phyloP scores from a whole-genome alignment of 2,888 invertebrate species.

The Apotomis turbidana region DNA sequence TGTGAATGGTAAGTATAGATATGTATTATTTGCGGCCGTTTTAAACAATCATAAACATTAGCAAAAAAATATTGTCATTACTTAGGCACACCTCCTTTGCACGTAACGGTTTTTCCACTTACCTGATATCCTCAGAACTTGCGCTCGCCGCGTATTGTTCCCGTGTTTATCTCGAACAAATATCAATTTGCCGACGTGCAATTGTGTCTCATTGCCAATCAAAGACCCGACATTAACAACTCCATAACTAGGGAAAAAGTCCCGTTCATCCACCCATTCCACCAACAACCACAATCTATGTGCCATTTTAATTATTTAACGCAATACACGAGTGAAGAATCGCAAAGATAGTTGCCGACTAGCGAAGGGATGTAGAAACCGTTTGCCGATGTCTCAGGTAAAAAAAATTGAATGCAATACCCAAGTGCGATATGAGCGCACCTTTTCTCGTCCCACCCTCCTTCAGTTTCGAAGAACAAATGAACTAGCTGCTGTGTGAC shows the following conservation, averaged over 20 bases:
- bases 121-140: slow-evolving; percentile 65
- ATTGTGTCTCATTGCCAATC: slow-evolving; percentile 51
- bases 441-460: slow-evolving; percentile 27
- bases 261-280: slow-evolving; percentile 63
- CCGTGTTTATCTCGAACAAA: slow-evolving; percentile 51
- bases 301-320: slow-evolving; percentile 53
- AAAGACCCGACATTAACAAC: slow-evolving; percentile 57
- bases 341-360: slow-evolving; percentile 8
- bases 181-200: slow-evolving; percentile 58
- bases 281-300: slow-evolving; percentile 64
- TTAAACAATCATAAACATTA: too few relatives aligned
- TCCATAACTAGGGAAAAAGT: slow-evolving; percentile 60
- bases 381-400: slow-evolving; percentile 25
- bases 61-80: too few relatives aligned
- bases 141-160: slow-evolving; percentile 55
- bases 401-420: slow-evolving; percentile 30
- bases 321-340: slow-evolving; percentile 24
- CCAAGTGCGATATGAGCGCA: slow-evolving; percentile 22
- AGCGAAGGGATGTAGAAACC: slow-evolving; percentile 11
- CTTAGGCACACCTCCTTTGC: too few relatives aligned
- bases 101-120: slow-evolving; percentile 38
- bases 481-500: slow-evolving; percentile 3
- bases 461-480: slow-evolving; percentile 1
- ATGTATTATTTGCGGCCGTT: too few relatives aligned
- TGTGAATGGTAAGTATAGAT: too few relatives aligned